Evolutionary conservation across 2,888 invertebrate species (phyloP).

Genomic region (Autographa gamma): DNA sequence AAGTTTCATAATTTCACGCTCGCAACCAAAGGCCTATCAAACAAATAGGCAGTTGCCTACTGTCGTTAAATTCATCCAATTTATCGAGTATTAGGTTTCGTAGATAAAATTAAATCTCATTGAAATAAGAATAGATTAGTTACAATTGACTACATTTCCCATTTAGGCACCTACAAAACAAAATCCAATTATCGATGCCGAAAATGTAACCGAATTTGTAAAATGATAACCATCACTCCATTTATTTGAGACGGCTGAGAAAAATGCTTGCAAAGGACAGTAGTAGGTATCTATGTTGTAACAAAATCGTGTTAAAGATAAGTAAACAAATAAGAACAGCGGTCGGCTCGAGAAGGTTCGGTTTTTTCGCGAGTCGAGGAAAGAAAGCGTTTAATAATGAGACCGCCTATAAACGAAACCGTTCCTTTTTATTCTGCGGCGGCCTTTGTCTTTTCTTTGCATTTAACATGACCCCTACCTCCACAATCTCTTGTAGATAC

Average conservation of each 20-base stretch:
- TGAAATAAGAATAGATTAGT: no score
- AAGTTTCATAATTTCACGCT: no score
- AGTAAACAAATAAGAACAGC: constrained; percentile 64
- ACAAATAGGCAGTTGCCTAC: no score
- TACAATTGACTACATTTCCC: no score
- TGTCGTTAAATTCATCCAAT: no score
- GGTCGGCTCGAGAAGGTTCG: constrained; percentile 62
- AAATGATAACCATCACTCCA: neutral
- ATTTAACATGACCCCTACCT: constrained; percentile 60
- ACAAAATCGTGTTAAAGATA: constrained; percentile 61
- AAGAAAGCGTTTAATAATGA: constrained; percentile 80
- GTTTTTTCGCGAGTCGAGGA: constrained; percentile 67
- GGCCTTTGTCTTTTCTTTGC: constrained; percentile 73
- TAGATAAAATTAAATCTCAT: no score
- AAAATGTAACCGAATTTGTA: no score
- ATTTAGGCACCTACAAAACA: no score
- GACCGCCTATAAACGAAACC: constrained; percentile 74
- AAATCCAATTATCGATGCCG: no score
- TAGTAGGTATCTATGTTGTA: constrained; percentile 48
- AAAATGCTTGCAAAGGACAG: constrained; percentile 38
- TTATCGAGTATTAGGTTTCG: no score
- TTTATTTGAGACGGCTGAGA: constrained; percentile 21
- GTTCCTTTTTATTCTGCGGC: constrained; percentile 77
- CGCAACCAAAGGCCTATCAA: no score
- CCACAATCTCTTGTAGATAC: constrained; percentile 40